Evolutionary conservation across 2,113 vertebrate genomes (phyloP).

Genomic region (Serinus canaria): DNA sequence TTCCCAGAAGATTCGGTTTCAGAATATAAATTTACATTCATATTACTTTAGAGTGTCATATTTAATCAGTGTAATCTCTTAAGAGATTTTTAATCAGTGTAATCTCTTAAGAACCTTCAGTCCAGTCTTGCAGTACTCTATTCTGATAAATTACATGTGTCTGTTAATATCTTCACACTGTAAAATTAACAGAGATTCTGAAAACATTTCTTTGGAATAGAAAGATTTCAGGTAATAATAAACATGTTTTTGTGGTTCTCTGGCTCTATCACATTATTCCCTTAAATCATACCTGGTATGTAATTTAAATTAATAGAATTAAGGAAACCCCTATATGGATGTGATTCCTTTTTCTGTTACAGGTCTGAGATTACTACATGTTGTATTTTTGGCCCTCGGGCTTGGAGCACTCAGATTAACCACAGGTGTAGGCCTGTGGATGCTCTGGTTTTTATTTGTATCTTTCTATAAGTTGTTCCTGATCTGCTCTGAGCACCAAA

Average conservation of each 20-base stretch:
- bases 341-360: not conserved
- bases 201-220: not conserved
- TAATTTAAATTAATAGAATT: not conserved
- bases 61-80: not conserved
- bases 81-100: not conserved
- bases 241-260: not conserved
- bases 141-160: not conserved
- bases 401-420: not conserved
- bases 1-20: not conserved
- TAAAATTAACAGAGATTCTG: not conserved
- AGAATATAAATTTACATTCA: not conserved
- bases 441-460: not conserved
- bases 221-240: not conserved
- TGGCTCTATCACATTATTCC: not conserved
- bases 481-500: not conserved
- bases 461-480: not conserved
- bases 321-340: not conserved
- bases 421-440: not conserved
- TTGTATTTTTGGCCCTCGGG: not conserved
- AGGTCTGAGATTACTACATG: not conserved
- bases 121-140: not conserved
- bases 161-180: not conserved
- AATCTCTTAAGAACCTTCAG: not conserved
- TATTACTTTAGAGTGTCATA: not conserved
- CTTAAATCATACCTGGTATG: not conserved